Conservation (phyloP, 2,113 vertebrate species). For the Epinephelus fuscoguttatus region DNA sequence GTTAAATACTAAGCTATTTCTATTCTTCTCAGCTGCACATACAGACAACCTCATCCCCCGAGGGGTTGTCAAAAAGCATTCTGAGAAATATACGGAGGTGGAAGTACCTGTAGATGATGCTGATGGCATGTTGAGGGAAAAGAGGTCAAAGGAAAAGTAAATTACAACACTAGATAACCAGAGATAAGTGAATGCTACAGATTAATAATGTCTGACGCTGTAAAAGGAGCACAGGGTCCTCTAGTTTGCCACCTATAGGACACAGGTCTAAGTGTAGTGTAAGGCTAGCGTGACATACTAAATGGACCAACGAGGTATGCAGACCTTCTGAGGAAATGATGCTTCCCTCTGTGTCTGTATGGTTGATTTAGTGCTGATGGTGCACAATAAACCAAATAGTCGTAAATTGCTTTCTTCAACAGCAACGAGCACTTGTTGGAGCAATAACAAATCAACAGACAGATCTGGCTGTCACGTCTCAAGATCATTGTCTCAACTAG, state of each 20-base stretch:
- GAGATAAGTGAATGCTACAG: conserved; percentile 8
- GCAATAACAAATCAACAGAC: background rate
- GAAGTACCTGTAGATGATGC: conserved; percentile 19
- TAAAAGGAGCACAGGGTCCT: conserved; percentile 13
- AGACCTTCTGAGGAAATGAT: conserved; percentile 56
- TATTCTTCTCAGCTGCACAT: conserved; percentile 30
- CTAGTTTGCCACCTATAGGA: conserved; percentile 19
- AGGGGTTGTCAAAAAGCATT: conserved; percentile 44
- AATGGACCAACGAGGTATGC: conserved; percentile 54
- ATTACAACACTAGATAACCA: conserved; percentile 38
- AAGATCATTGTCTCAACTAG: background rate
- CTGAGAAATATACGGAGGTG: conserved; percentile 27
- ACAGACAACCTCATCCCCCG: conserved; percentile 9
- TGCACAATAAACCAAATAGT: conserved; percentile 49
- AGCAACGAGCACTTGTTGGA: conserved; percentile 10
- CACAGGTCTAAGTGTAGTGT: conserved; percentile 27
- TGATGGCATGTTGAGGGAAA: conserved; percentile 6
- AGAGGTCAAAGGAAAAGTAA: conserved; percentile 48
- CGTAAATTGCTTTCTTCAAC: conserved; percentile 41
- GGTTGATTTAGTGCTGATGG: conserved; percentile 55
- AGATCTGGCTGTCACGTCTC: background rate
- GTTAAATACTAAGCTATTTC: conserved; percentile 41
- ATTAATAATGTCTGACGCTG: conserved; percentile 15
- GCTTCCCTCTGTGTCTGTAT: conserved; percentile 30
- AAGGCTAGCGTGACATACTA: conserved; percentile 30